Percentiles rank a stretch among this genome's conserved stretches.
These are phyloP conservation scores for Karalla daura DNA, from an alignment of 2,797 vertebrate genomes.

Conservation along the genomic window DNA sequence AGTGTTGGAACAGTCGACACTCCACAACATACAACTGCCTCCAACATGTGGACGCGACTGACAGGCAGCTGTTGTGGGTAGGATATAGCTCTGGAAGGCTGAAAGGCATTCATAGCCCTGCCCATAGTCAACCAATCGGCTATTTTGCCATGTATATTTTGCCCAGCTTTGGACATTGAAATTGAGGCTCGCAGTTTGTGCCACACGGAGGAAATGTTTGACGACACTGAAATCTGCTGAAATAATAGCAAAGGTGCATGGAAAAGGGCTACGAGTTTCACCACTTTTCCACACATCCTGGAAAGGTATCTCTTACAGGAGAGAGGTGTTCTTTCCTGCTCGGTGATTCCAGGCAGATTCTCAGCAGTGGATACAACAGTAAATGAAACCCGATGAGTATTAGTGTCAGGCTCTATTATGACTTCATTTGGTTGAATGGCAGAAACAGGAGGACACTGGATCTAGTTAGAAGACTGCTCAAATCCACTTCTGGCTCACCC, in stretches of 20 bases:
- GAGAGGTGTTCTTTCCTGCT: constrained; percentile 51
- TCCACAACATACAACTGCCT: constrained; percentile 78
- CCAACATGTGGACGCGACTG: constrained; percentile 78
- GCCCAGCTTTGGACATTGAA: constrained; percentile 39
- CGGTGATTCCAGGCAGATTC: constrained; percentile 62
- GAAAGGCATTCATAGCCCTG: constrained; percentile 52
- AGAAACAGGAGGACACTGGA: constrained; percentile 79
- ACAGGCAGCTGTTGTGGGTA: constrained; percentile 80
- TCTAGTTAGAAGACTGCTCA: constrained; percentile 63
- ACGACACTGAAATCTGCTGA: constrained; percentile 16
- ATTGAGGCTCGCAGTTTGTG: constrained; percentile 6
- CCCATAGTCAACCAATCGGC: constrained; percentile 45
- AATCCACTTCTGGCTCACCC: constrained; percentile 68
- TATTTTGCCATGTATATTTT: constrained; percentile 49
- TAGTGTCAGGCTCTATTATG: constrained; percentile 75
- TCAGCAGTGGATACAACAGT: constrained; percentile 57
- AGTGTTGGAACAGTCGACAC: constrained; percentile 77
- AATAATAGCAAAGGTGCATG: constrained; percentile 29
- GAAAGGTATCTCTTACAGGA: constrained; percentile 55
- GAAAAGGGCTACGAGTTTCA: constrained; percentile 56
- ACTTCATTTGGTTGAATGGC: constrained; percentile 80
- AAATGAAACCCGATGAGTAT: constrained; percentile 75
- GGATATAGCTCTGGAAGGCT: constrained; percentile 59
- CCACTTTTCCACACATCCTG: constrained; percentile 62
- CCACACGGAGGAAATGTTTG: constrained; percentile 8